Base-by-base conservation (phyloP, 2,888 invertebrate species). In the Ochropleura plecta region DNA sequence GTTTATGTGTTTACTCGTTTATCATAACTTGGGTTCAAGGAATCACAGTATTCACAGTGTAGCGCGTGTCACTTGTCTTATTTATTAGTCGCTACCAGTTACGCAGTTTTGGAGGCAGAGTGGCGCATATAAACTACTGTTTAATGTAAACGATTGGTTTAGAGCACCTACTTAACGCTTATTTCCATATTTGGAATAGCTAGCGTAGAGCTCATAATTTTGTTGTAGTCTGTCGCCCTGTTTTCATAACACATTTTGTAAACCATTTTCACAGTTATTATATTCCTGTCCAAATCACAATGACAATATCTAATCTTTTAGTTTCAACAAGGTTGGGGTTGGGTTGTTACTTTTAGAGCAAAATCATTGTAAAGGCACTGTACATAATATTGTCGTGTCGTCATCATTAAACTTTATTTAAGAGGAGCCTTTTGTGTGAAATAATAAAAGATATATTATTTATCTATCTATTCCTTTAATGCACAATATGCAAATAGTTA, bases 71-170 rank as follows among this genome's bases (percentile, higher is more conserved):
- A 5, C 49, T 49, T 12, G 46, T 69, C n/a, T 62, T 55, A 80
- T 80, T 75, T 81, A 81, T 81, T 55, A 44, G 46, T 51, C 30
- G 48, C 62, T 70, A 66, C 65, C 49, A 64, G 62, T 74, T 66
- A 73, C 62, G 62, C 62, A 63, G 57, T 57, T 66, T 69, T 48
- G 42, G 57, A 48, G 20, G 60, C 57, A 40, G 30, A 30, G 40
- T 30, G 51, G 14, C 14, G 76, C 81, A 80, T 79, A 30, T 60
- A 68, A 79, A 81, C 16, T 53, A 57, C 69, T 20, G 53, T 51
- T 72, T 67, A 72, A 64, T 68, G 48, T 67, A 65, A 65, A 60
- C 42, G 16, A 42, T 60, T 64, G 60, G n/a, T 44, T 70, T 53
- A 20, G n/a, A 53, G 44, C 30, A 51, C 18, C 44, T 70, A 66